These are phyloP conservation scores for Drosophila macrospina DNA, from an alignment of 2,888 invertebrate species.

Conservation along the genomic window DNA sequence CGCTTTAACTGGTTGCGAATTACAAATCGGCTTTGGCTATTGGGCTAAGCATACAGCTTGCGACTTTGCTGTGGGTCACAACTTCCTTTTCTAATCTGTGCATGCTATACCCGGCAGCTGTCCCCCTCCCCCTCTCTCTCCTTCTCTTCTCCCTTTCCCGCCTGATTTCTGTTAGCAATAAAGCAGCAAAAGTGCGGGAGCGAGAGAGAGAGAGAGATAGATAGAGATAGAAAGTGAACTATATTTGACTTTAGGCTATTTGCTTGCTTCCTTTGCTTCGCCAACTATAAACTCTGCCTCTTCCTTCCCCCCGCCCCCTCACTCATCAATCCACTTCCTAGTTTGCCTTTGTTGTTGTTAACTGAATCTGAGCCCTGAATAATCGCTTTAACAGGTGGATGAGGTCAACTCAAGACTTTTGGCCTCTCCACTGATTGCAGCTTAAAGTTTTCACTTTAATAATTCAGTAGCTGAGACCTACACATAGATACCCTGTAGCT, in stretches of 20 bases:
- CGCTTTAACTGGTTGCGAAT: conserved; percentile 1
- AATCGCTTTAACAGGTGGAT: conserved; percentile 25
- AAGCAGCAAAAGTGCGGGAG: conserved; percentile 12
- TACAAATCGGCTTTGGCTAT: neutral
- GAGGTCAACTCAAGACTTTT: conserved; percentile 20
- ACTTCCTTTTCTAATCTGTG: conserved; percentile 11
- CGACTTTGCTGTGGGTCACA: neutral
- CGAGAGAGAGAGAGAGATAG: neutral
- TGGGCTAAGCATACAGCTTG: conserved; percentile 6
- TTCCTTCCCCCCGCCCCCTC: neutral
- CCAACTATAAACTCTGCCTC: conserved; percentile 5
- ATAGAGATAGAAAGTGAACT: neutral
- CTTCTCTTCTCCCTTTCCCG: neutral
- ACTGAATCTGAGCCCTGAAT: conserved; percentile 32
- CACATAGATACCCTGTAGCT: conserved; percentile 12
- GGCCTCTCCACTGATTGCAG: conserved; percentile 19
- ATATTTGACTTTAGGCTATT: conserved; percentile 51
- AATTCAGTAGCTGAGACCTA: conserved; percentile 12
- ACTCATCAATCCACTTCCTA: neutral
- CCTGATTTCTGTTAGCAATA: neutral
- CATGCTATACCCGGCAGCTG: conserved; percentile 14
- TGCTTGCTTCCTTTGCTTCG: conserved; percentile 19
- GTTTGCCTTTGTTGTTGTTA: conserved; percentile 20
- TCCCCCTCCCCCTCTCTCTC: neutral
- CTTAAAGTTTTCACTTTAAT: conserved; percentile 31